Evolutionary conservation across 2,113 vertebrate species (phyloP), one percentile per base, ranked within the genome.

Genomic region (Hippocampus barbouri): DNA sequence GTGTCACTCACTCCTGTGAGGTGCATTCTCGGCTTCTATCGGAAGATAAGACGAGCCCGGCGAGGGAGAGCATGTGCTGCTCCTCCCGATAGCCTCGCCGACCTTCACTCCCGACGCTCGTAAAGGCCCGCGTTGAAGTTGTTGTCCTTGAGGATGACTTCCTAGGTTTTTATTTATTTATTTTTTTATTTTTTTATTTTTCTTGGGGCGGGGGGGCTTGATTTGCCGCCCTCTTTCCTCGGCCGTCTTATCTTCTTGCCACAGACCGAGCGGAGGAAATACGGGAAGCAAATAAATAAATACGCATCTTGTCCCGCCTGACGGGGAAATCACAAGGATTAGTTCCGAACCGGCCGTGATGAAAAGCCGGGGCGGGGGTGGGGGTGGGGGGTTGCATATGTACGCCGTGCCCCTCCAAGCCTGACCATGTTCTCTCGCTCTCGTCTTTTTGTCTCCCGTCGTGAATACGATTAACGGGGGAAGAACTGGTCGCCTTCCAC

Each of bases 271-370:
- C 61, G 67, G 73, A 79, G 69, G 68, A 62, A 73, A 87, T 78
- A 88, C 81, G 88, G 84, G 70, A 65, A 84, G 87, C 84, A 90
- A 90, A 89, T 90, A 89, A 88, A 90, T 88, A 90, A 86, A 90
- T 72, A 85, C 87, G 83, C 89, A 86, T 89, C 88, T 87, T 91
- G 90, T 90, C 89, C 88, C 88, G 88, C 90, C 83, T 87, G 84
- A 79, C 83, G 86, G 85, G 86, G 83, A 88, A 92, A 92, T 88
- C 86, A 88, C 85, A 86, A 86, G 91, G 92, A 93, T 93, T 92
- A 92, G 90, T 93, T 92, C 92, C 89, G 72, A 89, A 90, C 91
- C 88, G 84, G 83, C 86, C 84, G 85, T 88, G 89, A 88, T 93
- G 90, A 91, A 90, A 91, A 87, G 88, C 83, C 83, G 79, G 34